Evolutionary conservation across 2,797 vertebrate species (phyloP), one percentile per base, ranked within the genome.

Genomic region (Poecilia velifera): DNA sequence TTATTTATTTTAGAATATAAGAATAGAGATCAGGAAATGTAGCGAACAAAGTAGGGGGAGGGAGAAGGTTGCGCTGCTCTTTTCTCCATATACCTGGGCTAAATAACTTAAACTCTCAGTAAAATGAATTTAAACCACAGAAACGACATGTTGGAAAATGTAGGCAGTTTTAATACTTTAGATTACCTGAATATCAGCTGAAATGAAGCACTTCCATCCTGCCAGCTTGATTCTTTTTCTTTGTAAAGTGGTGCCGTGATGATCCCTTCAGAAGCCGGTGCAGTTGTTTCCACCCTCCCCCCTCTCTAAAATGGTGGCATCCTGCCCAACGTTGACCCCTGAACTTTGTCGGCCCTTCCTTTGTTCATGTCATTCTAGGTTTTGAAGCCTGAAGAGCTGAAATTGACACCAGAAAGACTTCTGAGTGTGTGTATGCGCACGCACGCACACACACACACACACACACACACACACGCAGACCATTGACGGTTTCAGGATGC

Each of bases 371-470:
- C 88, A 73, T 86, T 88, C 86, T 59, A 71, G 81, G 79, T 92
- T 94, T 93, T 88, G 82, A 90, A 92, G 88, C 88, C 84, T 90
- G 89, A 83, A 90, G 90, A 88, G 89, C 86, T 92, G 92, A 93
- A 93, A 92, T 90, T 87, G 93, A 95, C 92, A 92, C 93, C 87
- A 74, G 76, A 49, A 83, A 82, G 75, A 89, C 82, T 86, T 84
- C 81, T 72, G 73, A 81, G 84, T 81, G 82, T 59, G 4, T 83
- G 51, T 3, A 47, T 1, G 20, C 34, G 12, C 34, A 3, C 34
- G 34, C 34, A 2, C 34, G 1, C 31, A 31, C 31, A 31, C 36
- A 66, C 62, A 73, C 76, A 59, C 80, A 85, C 53, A 36, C 66
- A 73, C 76, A 59, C 80, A 85, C 53, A 36, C 66, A 62, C 72